Base-by-base conservation (phyloP, 2,888 invertebrate species). In the Polymixis lichenea region DNA sequence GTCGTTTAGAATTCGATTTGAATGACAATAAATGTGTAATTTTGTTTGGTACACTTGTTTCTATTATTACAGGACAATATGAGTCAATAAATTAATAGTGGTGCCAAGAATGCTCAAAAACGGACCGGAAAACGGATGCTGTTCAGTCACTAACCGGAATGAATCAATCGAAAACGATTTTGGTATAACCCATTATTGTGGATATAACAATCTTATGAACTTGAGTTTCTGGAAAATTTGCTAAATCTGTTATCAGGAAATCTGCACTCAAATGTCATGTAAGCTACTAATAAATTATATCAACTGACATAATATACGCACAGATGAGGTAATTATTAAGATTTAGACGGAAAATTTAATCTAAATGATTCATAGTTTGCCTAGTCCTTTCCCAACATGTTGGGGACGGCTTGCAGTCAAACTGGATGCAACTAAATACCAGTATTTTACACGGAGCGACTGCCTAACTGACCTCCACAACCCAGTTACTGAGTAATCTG, bases 121-220 rank as follows among this genome's bases (percentile, higher is more conserved):
- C 74, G 72, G 53, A 68, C 66, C 70, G 77, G 77, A 82, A 70
- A 81, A 75, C 51, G 58, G 80, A 80, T 75, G 61, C 61, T 78
- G 56, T 61, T 61, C 15, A 49, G 49, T 76, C 66, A 62, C 58
- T 82, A 69, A 58, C 51, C 64, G 64, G 43, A 76, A 71, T 71
- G 5, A 70, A 58, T 58, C 15, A 67, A 67, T 46, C 28, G 17
- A 2, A 4, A 17, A 67, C 11, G 17, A 9, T 82, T 66, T 58
- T 77, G 65, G 72, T 51, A 83, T 83, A 83, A 55, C 72, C 61
- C 32, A n/a, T 58, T 32, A 66, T 32, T 46, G 1, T 11, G 0
- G 17, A 11, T 19, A 32, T 32, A 11, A 11, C 32, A 32, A 3
- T 17, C 61, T 15, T 66, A 32, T 56, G 11, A 66, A n/a, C 28